Base-by-base conservation (phyloP, 2,113 vertebrate genomes). In the Epinephelus moara region DNA sequence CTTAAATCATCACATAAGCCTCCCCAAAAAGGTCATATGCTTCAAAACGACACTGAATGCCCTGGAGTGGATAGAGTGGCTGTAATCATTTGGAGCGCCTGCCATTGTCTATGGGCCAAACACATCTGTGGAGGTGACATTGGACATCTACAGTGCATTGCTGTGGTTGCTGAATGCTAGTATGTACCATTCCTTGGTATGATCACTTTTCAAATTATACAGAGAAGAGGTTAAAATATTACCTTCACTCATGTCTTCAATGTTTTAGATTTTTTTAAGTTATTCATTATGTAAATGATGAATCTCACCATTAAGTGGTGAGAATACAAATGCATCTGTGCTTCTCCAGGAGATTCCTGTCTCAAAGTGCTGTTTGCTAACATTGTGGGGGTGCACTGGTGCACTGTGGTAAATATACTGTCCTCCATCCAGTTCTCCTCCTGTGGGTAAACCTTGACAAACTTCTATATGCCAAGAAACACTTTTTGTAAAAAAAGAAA, bases 1-100 rank as follows among this genome's bases (percentile, higher is more conserved):
- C 86, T 91, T 88, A 90, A 91, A 91, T 90, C 82, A 88, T 78
- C 72, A 69, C 63, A 72, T 55, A 78, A 86, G 81, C 79, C 76
- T 85, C 70, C 78, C 76, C 56, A 68, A 81, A 92, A 92, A 91
- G 91, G 88, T 94, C 91, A 91, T 81, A 59, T 1, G n/a, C 73
- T 82, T 89, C 85, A 75, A 40, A 80, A 72, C 10, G 59, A 75
- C 70, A 72, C 52, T 42, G 70, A 85, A 83, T 73, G 70, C 75
- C 69, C 47, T 21, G 23, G 64, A 89, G 83, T 82, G 85, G 78
- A 82, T 50, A 71, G 80, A 87, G 81, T 70, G 78, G 73, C 57
- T 80, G 63, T 84, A 83, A 87, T 89, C 74, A 87, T 84, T 70
- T 73, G 81, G 83, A 88, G 81, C 61, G 2, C 47, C 70, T 69